These are phyloP conservation scores for Atractosteus spatula DNA, from an alignment of 2,113 vertebrate species.

Conservation along the genomic window DNA sequence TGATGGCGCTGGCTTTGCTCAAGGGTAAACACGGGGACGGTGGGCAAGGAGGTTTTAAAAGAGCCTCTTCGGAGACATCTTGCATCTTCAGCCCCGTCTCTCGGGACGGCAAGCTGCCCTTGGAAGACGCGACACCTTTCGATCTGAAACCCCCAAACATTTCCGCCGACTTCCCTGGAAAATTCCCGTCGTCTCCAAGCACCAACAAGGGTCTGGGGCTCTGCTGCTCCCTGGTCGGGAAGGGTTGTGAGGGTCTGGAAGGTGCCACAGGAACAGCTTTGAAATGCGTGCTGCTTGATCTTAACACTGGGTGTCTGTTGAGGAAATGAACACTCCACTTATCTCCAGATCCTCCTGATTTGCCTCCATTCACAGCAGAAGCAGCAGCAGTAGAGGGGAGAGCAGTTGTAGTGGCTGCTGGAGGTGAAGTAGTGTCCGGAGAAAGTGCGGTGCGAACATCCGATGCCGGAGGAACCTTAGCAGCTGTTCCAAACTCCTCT, in stretches of 20 bases:
- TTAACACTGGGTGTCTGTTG: conserved; percentile 54
- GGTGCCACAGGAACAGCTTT: conserved; percentile 17
- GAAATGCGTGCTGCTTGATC: neutral
- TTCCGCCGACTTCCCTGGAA: conserved; percentile 74
- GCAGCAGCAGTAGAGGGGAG: neutral
- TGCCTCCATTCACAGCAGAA: conserved; percentile 46
- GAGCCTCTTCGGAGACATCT: conserved; percentile 3
- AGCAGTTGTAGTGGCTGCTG: neutral
- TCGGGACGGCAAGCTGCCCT: neutral
- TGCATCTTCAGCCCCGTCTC: conserved; percentile 2
- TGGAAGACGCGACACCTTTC: conserved; percentile 23
- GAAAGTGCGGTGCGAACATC: neutral
- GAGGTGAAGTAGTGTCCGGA: neutral
- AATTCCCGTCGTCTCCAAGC: conserved; percentile 36
- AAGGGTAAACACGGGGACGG: neutral
- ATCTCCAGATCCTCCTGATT: conserved; percentile 46
- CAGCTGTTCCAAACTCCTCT: neutral
- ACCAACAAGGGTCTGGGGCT: conserved; percentile 30
- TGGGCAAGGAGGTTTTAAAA: too few relatives aligned
- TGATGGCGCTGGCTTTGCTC: too few relatives aligned
- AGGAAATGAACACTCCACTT: conserved; percentile 69
- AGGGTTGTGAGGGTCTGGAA: conserved; percentile 31
- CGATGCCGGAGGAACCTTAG: neutral
- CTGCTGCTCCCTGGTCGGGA: conserved; percentile 31
- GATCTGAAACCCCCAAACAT: conserved; percentile 77